Evolutionary conservation across 2,888 invertebrate genomes (phyloP), one percentile per base, ranked within the genome.

Genomic region (Hypolimnas misippus): DNA sequence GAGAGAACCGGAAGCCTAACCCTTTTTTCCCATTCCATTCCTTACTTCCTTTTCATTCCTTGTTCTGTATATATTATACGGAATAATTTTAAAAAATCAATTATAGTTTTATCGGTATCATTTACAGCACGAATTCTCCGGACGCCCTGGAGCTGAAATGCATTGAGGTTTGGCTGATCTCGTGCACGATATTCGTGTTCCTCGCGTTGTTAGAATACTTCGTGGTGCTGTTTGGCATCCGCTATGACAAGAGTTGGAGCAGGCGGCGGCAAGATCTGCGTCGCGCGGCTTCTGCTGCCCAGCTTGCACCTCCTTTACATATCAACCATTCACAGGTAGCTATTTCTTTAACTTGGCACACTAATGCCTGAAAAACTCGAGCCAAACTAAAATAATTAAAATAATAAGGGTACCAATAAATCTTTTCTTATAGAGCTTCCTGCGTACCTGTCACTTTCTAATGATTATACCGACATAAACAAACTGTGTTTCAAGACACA

Each of bases 101-200:
- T n/a, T n/a, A n/a, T n/a, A 21, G 19, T 46, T 12, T 21, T 46
- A 4, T 46, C n/a, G 10, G 21, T 46, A 12, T 19, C 12, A 25
- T 49, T 49, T 49, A 14, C 86, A 93, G 94, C 78, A 94, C 94
- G 79, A 94, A 94, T 80, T 94, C 94, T 25, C 94, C 94, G 25
- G 94, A 93, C 73, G 94, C 94, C 2, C 82, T 94, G 58, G 94
- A 94, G 78, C 79, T 94, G 63, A 94, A 94, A 76, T 94, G 94
- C 79, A 93, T 94, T 71, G 94, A 94, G 77, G 94, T 94, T 69
- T 94, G 94, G 94, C 85, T 94, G 77, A 94, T 94, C 79, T 94
- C 94, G 46, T 94, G 94, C 86, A 94, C 94, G 49, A 82, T 94
- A 73, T 94, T 94, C 82, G 94, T 94, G 68, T 94, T 94, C 81